Conservation (phyloP, 2,113 vertebrate genomes). For the Leucopsar rothschildi region DNA sequence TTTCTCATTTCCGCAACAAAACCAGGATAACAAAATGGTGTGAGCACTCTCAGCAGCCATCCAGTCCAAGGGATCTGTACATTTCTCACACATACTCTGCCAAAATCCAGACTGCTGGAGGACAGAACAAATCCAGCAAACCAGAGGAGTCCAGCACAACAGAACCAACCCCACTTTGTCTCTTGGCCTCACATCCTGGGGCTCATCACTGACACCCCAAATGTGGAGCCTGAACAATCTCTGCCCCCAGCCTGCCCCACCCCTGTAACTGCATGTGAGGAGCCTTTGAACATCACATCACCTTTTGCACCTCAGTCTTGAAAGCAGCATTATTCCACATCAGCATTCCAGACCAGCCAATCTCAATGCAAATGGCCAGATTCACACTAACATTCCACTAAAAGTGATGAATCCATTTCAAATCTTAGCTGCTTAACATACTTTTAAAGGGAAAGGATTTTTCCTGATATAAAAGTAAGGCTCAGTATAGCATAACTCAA, state of each 20-base stretch:
- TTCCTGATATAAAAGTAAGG: neutral
- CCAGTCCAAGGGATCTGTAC: neutral
- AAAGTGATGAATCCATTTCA: neutral
- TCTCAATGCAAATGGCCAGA: neutral
- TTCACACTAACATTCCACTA: neutral
- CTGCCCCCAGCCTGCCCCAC: neutral
- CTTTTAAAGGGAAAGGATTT: neutral
- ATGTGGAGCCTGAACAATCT: neutral
- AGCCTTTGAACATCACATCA: neutral
- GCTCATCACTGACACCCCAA: neutral
- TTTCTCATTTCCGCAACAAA: neutral
- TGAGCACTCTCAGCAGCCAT: neutral
- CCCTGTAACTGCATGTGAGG: accelerated
- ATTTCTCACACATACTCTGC: accelerated
- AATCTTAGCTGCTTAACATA: neutral
- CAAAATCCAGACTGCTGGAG: neutral
- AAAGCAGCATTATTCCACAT: neutral
- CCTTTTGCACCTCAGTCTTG: neutral
- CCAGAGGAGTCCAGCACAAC: neutral
- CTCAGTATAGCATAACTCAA: neutral
- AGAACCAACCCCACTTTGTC: neutral
- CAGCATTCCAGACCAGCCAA: neutral
- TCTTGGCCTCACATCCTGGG: accelerated
- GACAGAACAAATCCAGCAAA: neutral
- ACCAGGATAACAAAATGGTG: neutral